Evolutionary conservation across 2,113 vertebrate genomes (phyloP).

Genomic region (Phylloscopus whistleri): DNA sequence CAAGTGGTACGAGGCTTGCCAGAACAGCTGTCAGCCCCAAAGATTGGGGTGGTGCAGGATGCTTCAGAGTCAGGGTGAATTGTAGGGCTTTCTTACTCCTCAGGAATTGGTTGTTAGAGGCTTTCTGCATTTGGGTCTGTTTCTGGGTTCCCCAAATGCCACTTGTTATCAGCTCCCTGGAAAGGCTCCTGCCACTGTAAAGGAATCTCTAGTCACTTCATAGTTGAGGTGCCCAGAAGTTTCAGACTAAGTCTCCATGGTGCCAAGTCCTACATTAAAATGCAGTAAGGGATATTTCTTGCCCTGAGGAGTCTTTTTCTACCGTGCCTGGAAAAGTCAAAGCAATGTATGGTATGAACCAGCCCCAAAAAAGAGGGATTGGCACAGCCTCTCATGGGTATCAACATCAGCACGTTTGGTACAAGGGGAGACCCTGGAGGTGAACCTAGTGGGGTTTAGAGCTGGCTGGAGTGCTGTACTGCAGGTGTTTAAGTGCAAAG

Average conservation of each 20-base stretch:
- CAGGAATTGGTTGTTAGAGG: not conserved
- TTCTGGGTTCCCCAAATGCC: not conserved
- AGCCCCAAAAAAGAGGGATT: not conserved
- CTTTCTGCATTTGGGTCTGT: not conserved
- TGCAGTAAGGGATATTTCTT: not conserved
- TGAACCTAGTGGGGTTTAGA: not conserved
- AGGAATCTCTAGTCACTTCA: not conserved
- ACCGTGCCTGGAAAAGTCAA: not conserved
- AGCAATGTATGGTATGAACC: not conserved
- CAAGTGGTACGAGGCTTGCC: not conserved
- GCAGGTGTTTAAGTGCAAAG: not conserved
- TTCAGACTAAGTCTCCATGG: not conserved
- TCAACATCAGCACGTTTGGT: accelerated
- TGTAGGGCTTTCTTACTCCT: not conserved
- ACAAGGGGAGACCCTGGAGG: not conserved
- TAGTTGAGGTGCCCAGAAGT: not conserved
- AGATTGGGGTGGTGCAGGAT: no score
- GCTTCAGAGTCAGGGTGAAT: not conserved
- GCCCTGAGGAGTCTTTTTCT: not conserved
- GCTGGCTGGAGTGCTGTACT: not conserved
- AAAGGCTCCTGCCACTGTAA: not conserved
- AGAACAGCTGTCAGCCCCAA: not conserved
- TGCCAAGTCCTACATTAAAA: not conserved
- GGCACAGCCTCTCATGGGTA: not conserved
- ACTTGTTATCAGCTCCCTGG: not conserved